Conservation (phyloP, 2,888 invertebrate genomes). For the Brachyptera putata region DNA sequence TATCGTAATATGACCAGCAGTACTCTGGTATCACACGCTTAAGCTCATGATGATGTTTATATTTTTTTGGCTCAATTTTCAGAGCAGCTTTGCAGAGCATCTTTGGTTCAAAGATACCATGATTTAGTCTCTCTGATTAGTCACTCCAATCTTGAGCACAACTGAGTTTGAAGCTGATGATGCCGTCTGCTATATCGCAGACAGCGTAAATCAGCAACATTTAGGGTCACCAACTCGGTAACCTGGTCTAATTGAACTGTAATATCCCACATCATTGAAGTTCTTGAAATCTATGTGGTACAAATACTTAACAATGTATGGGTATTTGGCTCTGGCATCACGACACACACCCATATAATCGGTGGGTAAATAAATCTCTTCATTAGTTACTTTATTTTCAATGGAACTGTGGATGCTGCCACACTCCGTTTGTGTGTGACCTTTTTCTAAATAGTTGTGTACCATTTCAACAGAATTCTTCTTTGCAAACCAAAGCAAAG, state of each 20-base stretch:
- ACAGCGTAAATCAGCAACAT: conserved; percentile 31
- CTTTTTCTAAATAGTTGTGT: conserved; percentile 35
- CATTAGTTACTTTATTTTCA: conserved; percentile 29
- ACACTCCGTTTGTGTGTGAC: conserved; percentile 36
- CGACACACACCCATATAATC: conserved; percentile 29
- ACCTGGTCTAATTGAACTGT: conserved; percentile 34
- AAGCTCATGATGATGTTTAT: too few species aligned
- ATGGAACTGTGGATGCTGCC: conserved; percentile 33
- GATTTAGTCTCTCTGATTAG: conserved; percentile 2
- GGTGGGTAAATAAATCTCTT: conserved; percentile 26
- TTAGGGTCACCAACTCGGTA: conserved; percentile 32
- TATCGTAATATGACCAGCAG: too few species aligned
- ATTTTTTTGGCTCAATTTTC: too few species aligned
- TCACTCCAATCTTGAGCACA: background rate
- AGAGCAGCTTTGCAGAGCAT: too few species aligned
- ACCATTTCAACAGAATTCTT: conserved; percentile 24
- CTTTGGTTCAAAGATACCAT: background rate
- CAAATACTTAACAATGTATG: conserved; percentile 31
- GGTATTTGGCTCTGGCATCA: conserved; percentile 25
- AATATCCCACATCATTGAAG: conserved; percentile 14
- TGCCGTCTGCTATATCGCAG: background rate
- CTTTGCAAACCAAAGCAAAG: conserved; percentile 30
- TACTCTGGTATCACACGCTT: too few species aligned
- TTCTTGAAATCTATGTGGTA: conserved; percentile 21
- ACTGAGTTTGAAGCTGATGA: conserved; percentile 5